phyloP scores from a whole-genome alignment of 2,113 vertebrate species.

The Indicator indicator region DNA sequence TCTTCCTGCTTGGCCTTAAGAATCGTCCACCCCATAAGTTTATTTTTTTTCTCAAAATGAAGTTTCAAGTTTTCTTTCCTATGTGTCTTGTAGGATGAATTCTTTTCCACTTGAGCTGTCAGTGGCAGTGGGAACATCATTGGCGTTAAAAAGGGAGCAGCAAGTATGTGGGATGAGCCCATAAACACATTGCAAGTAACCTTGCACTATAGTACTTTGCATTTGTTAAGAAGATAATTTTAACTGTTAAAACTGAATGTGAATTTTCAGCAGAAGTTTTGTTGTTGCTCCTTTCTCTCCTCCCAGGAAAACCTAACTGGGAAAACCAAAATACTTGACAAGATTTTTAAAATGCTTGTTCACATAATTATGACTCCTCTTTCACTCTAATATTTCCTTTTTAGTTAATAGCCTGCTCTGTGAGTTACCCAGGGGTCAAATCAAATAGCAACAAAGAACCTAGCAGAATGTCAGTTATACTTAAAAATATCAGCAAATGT shows the following conservation, averaged over 20 bases:
- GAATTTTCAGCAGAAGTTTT: not conserved
- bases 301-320: not conserved
- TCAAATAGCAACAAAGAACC: not conserved
- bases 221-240: not conserved
- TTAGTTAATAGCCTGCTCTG: not conserved
- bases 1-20: not conserved
- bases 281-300: not conserved
- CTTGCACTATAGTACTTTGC: not conserved
- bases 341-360: not conserved
- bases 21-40: not conserved
- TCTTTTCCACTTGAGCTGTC: not conserved
- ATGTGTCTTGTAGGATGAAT: not conserved
- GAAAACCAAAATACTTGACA: not conserved
- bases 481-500: not conserved
- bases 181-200: not conserved
- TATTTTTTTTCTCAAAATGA: not conserved
- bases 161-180: not conserved
- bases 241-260: not conserved
- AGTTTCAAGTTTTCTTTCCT: not conserved
- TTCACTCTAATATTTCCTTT: not conserved
- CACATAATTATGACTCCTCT: not conserved
- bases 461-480: not conserved
- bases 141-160: not conserved
- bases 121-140: not conserved
- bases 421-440: not conserved